Conservation (phyloP, 1,140 invertebrate genomes). For the Sarcophaga peregrina region DNA sequence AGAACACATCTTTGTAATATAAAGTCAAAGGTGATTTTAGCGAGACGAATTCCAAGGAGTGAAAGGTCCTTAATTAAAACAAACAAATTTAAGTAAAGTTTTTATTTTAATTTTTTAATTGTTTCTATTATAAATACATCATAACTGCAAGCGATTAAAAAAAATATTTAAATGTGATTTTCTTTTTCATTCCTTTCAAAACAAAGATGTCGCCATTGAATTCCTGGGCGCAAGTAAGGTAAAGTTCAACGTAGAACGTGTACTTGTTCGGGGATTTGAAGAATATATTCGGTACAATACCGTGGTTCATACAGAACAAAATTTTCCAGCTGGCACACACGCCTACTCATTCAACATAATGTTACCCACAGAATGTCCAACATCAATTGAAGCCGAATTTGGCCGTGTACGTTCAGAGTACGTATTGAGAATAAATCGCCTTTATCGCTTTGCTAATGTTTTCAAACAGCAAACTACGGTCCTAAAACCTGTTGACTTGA, state of each 20-base stretch:
- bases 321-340: background rate
- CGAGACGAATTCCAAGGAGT: too few relatives aligned
- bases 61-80: too few relatives aligned
- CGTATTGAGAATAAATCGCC: conserved; percentile 73
- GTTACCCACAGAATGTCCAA: conserved; percentile 70
- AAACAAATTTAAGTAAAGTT: too few relatives aligned
- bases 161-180: too few relatives aligned
- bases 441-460: conserved; percentile 78
- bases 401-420: conserved; percentile 75
- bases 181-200: too few relatives aligned
- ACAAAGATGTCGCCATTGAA: conserved; percentile 47
- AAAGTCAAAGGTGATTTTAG: too few relatives aligned
- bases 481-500: conserved; percentile 75
- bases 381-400: conserved; percentile 76
- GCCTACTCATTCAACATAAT: too few relatives aligned
- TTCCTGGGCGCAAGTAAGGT: conserved; percentile 57
- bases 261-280: background rate
- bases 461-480: conserved; percentile 77
- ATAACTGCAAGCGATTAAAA: too few relatives aligned
- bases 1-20: too few relatives aligned
- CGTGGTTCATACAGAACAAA: background rate
- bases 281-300: background rate
- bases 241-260: too few relatives aligned
- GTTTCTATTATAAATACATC: too few relatives aligned
- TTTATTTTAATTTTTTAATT: too few relatives aligned